Evolutionary conservation across 2,797 vertebrate species (phyloP), one percentile per base, ranked within the genome.

Genomic region (Alauda arvensis): DNA sequence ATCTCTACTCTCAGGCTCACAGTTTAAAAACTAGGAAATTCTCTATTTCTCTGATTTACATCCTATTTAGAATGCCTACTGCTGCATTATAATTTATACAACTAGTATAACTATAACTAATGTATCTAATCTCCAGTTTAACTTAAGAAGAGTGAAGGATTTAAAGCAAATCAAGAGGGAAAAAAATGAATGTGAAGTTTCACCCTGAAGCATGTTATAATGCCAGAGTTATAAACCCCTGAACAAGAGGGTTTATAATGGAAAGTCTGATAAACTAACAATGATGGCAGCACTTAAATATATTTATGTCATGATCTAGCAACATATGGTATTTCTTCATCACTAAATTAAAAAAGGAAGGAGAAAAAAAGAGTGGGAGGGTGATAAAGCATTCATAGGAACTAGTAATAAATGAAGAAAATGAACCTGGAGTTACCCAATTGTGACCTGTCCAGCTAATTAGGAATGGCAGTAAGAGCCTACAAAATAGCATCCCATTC

Each of bases 101-200:
- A 95, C 88, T 91, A 90, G 91, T 93, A 87, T 84, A 94, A 91
- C 92, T 93, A 93, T 91, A 95, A 95, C 95, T 95, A 94, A 95
- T 93, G 93, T 75, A 89, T 84, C 93, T 94, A 92, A 95, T 94
- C 93, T 95, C 62, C 85, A 90, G 90, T 95, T 95, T 89, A 95
- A 95, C 85, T 89, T 92, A 89, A 93, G 83, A 94, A 85, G 83
- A 95, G 90, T 91, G 87, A 92, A 95, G 83, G 89, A 94, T 95
- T 94, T 94, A 91, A 95, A 94, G 90, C 75, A 86, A 93, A 94
- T 90, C 94, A 90, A 89, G 87, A 87, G 31, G 20, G 19, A 8
- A 43, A 94, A 93, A 95, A 94, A 95, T 87, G 61, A 92, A 92
- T 68, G 75, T 62, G 71, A 91, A 84, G 83, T 89, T 95, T 90